Percentiles rank a stretch among this genome's conserved stretches.
These are phyloP conservation scores for Tenualosa thibaudeaui DNA, from an alignment of 2,797 vertebrate species.

Conservation along the genomic window DNA sequence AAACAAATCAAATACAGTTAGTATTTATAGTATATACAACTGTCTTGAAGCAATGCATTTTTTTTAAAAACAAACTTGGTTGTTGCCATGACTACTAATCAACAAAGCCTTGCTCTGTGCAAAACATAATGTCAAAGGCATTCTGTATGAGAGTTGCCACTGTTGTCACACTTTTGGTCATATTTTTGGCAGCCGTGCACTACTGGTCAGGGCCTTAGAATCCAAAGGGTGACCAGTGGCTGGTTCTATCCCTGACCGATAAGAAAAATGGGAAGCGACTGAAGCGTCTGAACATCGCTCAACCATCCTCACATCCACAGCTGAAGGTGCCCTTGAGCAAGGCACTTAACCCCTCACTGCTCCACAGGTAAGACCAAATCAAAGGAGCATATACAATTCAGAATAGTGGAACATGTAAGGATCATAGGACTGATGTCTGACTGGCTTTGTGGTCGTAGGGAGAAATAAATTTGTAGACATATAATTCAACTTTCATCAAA, in stretches of 20 bases:
- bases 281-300: no score
- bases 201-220: no score
- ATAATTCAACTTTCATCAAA: neutral
- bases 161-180: neutral
- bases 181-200: no score
- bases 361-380: no score
- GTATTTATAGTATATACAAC: no score
- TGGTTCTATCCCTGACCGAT: no score
- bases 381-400: neutral
- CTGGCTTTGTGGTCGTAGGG: neutral
- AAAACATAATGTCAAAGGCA: neutral
- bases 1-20: neutral
- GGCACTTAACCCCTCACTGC: no score
- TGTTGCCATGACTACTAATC: constrained; percentile 11
- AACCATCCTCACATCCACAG: no score
- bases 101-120: neutral
- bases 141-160: neutral
- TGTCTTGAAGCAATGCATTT: neutral
- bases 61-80: neutral
- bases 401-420: neutral
- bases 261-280: no score
- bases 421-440: neutral
- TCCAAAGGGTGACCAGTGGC: no score
- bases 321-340: no score
- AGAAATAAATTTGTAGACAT: neutral